Evolutionary conservation across 2,888 invertebrate genomes (phyloP), one percentile per base, ranked within the genome.

Genomic region (Globia sparganii): DNA sequence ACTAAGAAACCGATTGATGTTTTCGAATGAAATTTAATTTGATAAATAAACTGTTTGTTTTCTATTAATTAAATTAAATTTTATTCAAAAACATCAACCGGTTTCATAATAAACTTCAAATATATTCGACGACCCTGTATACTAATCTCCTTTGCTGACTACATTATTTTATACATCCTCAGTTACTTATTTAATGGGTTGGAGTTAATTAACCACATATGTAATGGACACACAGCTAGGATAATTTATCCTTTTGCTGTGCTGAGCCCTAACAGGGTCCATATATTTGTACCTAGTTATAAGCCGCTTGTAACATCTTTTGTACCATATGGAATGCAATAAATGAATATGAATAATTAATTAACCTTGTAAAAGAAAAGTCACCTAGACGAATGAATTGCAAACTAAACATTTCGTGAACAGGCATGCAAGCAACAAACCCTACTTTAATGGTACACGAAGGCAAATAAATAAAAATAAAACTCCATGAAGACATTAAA

Each of bases 361-460:
- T 46, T 46, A 53, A 64, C 9, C 18, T 18, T n/a, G 25, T 25
- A 65, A 40, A 62, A 37, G 6, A 62, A 65, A 28, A 40, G n/a
- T n/a, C 18, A 40, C n/a, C n/a, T n/a, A 40, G 18, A 65, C 65
- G 9, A n/a, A 64, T 64, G 4, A 15, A 40, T 6, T 11, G 40
- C 18, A 43, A 65, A 65, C n/a, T 9, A 15, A 70, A 46, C 31
- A n/a, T 34, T 21, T 9, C 21, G 9, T 18, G 21, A 64, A 18
- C 8, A 69, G 6, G 2, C 13, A 15, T 21, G 43, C 15, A 58
- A 37, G 8, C 53, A 43, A 28, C 2, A 72, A 78, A 56, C 4
- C 31, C 25, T 21, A 53, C 34, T 70, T 69, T 68, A 69, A 62
- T 34, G 3, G 58, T 62, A 43, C 62, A 80, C 64, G 37, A 71